phyloP scores from a whole-genome alignment of 2,113 vertebrate genomes.

The Perca schrenkii region DNA sequence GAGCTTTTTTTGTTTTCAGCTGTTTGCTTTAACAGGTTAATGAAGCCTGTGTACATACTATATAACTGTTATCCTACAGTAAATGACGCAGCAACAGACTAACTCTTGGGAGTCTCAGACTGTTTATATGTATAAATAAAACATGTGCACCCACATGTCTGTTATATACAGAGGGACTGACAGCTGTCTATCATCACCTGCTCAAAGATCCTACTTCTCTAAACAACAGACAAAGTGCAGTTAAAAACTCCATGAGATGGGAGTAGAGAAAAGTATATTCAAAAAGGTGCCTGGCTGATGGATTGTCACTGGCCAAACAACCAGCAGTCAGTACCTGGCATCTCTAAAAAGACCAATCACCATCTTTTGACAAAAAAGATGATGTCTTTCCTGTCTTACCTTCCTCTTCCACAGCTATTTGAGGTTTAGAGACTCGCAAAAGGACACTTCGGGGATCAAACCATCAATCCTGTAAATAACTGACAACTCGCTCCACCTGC shows the following conservation, averaged over 20 bases:
- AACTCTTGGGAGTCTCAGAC: not conserved
- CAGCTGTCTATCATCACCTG: conserved; percentile 45
- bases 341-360: conserved; percentile 6
- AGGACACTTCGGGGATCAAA: conserved; percentile 8
- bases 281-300: conserved; percentile 7
- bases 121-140: conserved; percentile 41
- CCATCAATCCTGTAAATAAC: not conserved
- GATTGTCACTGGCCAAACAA: conserved; percentile 17
- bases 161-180: conserved; percentile 14
- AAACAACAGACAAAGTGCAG: conserved; percentile 17
- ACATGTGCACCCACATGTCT: conserved; percentile 25
- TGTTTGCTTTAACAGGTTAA: not conserved
- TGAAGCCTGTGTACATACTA: not conserved
- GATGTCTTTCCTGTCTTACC: not conserved
- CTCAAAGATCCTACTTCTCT: not conserved
- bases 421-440: not conserved
- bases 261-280: conserved; percentile 9
- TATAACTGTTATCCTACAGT: not conserved
- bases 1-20: not conserved
- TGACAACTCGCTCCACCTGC: not conserved
- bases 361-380: conserved; percentile 7
- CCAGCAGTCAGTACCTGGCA: not conserved
- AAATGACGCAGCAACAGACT: not conserved
- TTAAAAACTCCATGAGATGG: not conserved
- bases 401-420: not conserved